Evolutionary conservation across 2,888 invertebrate genomes (phyloP), one percentile per base, ranked within the genome.

Genomic region (Agrochola lychnidis): DNA sequence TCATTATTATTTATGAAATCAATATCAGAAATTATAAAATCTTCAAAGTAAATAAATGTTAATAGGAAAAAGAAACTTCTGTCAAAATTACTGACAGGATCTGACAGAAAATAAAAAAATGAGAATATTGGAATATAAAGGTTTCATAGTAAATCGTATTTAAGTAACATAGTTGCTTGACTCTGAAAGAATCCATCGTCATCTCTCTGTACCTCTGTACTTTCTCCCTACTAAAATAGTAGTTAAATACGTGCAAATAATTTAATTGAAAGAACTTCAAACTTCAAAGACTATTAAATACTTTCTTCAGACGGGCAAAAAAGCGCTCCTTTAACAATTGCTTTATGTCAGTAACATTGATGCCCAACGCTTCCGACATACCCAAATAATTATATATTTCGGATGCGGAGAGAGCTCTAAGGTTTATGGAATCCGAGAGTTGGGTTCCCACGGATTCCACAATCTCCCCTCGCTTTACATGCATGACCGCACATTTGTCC

Each of bases 1-100:
- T 70, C 78, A 84, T 85, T 59, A 36, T 85, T 59, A 36, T 71
- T 42, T n/a, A n/a, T 45, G 12, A 45, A 10, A 25, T 25, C 45
- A 4, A 45, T 14, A 45, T 14, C 4, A 45, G 56, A 42, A 70
- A 36, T 36, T 14, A 36, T 16, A 59, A 45, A 66, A 70, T 62
- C 36, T 59, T 19, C 10, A 14, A 67, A 56, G 19, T 19, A 42
- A 61, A 19, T 57, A 7, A 48, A 25, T 45, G 25, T 36, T 42
- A 56, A 36, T 40, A 12, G 16, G 9, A 30, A n/a, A 40, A 40
- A 61, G 63, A 63, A 51, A 36, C 12, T 25, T 36, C 51, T 57
- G 62, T 63, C 62, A 68, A 56, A 42, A 4, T 10, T 14, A 16
- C 19, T 78, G 79, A 42, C 79, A 67, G 70, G 4, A 45, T 53